phyloP scores from a whole-genome alignment of 2,797 vertebrate genomes.

The Eulemur rubriventer region DNA sequence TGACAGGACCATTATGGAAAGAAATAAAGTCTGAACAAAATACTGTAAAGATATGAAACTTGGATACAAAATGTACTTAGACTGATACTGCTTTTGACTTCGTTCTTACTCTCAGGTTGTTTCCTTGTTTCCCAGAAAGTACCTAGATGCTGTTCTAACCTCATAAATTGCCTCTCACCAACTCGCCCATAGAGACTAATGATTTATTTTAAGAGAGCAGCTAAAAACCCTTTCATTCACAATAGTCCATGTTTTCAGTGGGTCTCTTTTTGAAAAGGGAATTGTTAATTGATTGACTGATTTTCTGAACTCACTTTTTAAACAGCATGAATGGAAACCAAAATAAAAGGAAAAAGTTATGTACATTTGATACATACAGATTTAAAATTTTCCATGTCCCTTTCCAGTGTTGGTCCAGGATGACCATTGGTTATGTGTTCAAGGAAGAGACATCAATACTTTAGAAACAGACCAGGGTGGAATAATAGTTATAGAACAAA shows the following conservation, averaged over 20 bases:
- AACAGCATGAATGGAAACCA: neutral
- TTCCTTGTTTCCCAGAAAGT: slow-evolving; percentile 12
- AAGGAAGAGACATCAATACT: neutral
- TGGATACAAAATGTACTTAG: neutral
- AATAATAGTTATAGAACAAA: no score
- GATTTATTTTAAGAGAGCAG: slow-evolving; percentile 30
- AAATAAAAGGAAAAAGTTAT: slow-evolving; percentile 26
- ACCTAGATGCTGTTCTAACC: neutral
- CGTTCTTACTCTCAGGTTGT: neutral
- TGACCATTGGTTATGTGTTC: neutral
- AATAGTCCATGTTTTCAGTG: neutral
- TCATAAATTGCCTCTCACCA: neutral
- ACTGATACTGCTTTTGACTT: neutral
- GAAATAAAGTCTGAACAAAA: slow-evolving; percentile 24
- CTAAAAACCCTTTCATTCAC: neutral
- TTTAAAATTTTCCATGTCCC: neutral
- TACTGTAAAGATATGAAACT: neutral
- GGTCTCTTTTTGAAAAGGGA: slow-evolving; percentile 12
- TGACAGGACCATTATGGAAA: neutral
- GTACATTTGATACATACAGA: neutral
- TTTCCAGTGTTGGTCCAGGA: neutral
- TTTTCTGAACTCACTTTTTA: slow-evolving; percentile 45
- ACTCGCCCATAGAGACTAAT: neutral
- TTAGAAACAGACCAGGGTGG: neutral
- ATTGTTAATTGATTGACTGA: neutral